Percentiles rank a stretch among this genome's conserved stretches.
phyloP scores from a whole-genome alignment of 2,113 vertebrate genomes.

The Strix uralensis region DNA sequence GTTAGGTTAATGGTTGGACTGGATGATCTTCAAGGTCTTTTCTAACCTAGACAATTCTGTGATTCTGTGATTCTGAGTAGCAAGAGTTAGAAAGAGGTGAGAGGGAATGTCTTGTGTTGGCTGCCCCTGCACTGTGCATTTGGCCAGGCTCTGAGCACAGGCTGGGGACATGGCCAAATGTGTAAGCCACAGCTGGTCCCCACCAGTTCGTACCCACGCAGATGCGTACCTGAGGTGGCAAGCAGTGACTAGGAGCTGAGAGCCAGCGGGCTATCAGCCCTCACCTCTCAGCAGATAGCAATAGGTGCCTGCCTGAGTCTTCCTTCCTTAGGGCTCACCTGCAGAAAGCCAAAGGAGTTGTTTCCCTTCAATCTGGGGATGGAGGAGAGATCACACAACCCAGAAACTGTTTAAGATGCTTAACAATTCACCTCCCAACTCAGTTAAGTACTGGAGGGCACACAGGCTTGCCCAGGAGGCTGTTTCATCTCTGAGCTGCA shows the following conservation, averaged over 20 bases:
- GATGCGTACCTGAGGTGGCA: neutral
- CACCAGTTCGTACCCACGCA: accelerated
- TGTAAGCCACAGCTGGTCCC: neutral
- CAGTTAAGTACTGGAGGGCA: neutral
- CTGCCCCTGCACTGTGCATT: accelerated
- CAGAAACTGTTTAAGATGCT: neutral
- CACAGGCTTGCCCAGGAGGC: neutral
- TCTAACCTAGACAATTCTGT: too few species aligned
- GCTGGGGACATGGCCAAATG: neutral
- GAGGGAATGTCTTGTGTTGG: accelerated
- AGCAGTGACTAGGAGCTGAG: neutral
- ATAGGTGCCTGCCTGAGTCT: neutral
- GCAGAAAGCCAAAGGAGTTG: neutral
- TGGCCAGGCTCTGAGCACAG: neutral
- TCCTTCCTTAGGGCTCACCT: neutral
- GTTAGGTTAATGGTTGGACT: too few species aligned
- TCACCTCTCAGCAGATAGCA: neutral
- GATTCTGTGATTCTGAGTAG: neutral
- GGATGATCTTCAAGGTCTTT: too few species aligned
- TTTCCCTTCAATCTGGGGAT: neutral
- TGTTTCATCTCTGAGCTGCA: accelerated
- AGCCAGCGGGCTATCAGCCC: neutral
- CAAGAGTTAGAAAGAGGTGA: neutral
- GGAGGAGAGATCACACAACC: neutral
- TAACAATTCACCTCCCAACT: neutral